Percentiles rank a stretch among this genome's conserved stretches.
Conservation (phyloP, 2,113 vertebrate genomes). For the Sander vitreus region DNA sequence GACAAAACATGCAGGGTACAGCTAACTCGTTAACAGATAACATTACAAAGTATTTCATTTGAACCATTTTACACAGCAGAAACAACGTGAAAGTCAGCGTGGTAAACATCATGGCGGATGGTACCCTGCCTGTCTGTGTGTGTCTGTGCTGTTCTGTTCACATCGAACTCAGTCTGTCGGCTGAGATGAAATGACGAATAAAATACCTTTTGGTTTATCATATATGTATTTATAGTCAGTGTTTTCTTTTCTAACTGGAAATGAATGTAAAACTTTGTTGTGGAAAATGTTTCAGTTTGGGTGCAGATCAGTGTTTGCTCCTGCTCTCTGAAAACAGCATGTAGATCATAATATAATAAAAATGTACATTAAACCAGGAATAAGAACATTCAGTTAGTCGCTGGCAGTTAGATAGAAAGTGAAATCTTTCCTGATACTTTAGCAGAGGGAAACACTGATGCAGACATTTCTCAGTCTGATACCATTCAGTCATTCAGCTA, state of each 20-base stretch:
- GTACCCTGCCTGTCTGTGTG: constrained; percentile 51
- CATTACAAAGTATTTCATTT: background rate
- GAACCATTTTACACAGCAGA: background rate
- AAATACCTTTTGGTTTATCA: constrained; percentile 72
- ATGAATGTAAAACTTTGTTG: constrained; percentile 1
- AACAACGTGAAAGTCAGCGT: background rate
- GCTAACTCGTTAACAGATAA: background rate
- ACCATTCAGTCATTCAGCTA: background rate
- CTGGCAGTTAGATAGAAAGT: background rate
- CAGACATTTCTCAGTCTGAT: background rate
- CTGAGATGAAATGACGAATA: constrained; percentile 63
- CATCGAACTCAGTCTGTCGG: constrained; percentile 55
- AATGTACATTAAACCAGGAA: background rate
- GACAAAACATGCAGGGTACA: constrained; percentile 32
- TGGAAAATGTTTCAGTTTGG: background rate
- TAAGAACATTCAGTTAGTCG: background rate
- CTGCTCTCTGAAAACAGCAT: background rate
- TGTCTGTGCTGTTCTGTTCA: constrained; percentile 55
- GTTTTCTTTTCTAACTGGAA: constrained; percentile 48
- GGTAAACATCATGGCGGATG: background rate
- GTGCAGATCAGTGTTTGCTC: constrained; percentile 1
- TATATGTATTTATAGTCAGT: constrained; percentile 22
- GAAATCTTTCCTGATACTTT: background rate
- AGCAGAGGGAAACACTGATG: constrained; percentile 2
- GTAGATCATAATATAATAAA: background rate